These are phyloP conservation scores for Hipposideros larvatus DNA, from an alignment of 2,797 vertebrate species.

Conservation along the genomic window DNA sequence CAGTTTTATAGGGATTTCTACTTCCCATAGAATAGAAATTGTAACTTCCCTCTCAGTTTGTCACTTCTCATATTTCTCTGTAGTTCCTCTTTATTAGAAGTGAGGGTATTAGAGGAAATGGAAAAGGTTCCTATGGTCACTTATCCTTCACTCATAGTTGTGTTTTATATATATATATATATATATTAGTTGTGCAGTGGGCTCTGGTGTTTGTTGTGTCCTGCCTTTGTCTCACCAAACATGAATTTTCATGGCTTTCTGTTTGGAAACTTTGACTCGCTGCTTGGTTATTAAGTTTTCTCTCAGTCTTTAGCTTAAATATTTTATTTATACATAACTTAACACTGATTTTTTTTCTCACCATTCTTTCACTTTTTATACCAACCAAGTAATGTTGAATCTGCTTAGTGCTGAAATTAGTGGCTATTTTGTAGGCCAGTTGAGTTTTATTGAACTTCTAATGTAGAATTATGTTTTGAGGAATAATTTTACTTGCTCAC, in stretches of 20 bases:
- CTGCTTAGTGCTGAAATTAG: slow-evolving; percentile 1
- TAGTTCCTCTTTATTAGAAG: slow-evolving; percentile 71
- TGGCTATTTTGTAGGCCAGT: neutral
- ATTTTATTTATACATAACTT: slow-evolving; percentile 21
- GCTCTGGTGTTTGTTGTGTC: neutral
- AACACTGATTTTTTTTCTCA: slow-evolving; percentile 16
- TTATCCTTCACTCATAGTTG: neutral
- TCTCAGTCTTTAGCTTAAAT: slow-evolving; percentile 27
- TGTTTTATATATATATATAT: neutral
- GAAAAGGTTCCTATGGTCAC: neutral
- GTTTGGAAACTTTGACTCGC: slow-evolving; percentile 12
- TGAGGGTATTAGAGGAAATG: neutral
- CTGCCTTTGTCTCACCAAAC: slow-evolving; percentile 25
- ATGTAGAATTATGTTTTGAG: slow-evolving; percentile 15
- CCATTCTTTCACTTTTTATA: slow-evolving; percentile 12
- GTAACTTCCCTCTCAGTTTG: slow-evolving; percentile 60
- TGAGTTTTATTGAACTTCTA: slow-evolving; percentile 54
- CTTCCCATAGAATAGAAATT: slow-evolving; percentile 17
- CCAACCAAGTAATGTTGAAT: slow-evolving; percentile 19
- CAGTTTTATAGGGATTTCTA: slow-evolving; percentile 29
- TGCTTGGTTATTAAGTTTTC: slow-evolving; percentile 40
- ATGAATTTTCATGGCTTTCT: slow-evolving; percentile 29
- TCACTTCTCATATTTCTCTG: slow-evolving; percentile 64
- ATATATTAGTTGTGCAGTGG: neutral
- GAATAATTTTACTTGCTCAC: slow-evolving; percentile 44